phyloP scores from a whole-genome alignment of 2,113 vertebrate species.

The Neodon shergylaensis region DNA sequence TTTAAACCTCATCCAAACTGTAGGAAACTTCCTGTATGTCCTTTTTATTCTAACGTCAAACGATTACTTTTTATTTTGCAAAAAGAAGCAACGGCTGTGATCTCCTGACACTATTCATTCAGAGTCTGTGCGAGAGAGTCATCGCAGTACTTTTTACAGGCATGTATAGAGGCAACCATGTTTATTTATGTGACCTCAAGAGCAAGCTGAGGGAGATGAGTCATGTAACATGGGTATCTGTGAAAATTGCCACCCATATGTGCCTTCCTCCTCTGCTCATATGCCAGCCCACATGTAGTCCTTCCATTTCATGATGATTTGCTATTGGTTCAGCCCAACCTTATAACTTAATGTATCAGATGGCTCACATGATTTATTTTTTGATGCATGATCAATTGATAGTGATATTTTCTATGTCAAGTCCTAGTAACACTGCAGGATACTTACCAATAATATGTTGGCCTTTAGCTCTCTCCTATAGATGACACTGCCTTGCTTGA shows the following conservation, averaged over 20 bases:
- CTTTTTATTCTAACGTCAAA: background rate
- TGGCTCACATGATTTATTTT: background rate
- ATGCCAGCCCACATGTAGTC: background rate
- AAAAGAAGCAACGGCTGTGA: background rate
- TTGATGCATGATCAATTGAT: background rate
- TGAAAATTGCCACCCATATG: background rate
- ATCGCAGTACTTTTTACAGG: background rate
- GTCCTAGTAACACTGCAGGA: background rate
- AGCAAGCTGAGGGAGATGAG: background rate
- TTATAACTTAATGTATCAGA: background rate
- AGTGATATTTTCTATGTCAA: background rate
- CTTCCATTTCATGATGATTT: background rate
- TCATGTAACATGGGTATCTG: background rate
- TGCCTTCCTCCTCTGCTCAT: background rate
- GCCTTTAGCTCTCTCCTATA: background rate
- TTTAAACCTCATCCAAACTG: background rate
- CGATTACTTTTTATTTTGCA: background rate
- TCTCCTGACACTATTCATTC: background rate
- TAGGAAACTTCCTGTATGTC: background rate
- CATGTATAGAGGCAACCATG: background rate
- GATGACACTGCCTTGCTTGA: background rate
- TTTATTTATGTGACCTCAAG: background rate
- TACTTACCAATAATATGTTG: background rate
- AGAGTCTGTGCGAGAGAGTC: background rate
- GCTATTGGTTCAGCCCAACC: background rate